Conservation (phyloP, 2,113 vertebrate genomes). For the Chionomys nivalis region DNA sequence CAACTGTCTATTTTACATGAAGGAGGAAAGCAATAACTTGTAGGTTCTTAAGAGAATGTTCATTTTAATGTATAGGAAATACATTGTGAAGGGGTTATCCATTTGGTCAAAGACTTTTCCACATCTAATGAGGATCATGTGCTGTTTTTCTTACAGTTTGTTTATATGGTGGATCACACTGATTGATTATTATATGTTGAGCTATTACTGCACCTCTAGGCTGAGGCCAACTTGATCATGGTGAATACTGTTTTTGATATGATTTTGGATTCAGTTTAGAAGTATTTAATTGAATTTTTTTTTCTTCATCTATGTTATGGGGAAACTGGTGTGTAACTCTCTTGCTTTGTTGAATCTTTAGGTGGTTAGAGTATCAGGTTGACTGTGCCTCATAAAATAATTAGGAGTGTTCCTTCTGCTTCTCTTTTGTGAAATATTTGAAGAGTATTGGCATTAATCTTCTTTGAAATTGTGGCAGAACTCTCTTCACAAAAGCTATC, state of each 20-base stretch:
- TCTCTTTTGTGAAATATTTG: neutral
- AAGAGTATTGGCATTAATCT: neutral
- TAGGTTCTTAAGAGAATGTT: conserved; percentile 23
- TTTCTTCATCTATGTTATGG: neutral
- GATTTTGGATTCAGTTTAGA: neutral
- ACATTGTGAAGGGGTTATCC: neutral
- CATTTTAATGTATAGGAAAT: neutral
- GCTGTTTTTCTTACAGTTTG: neutral
- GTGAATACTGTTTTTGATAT: neutral
- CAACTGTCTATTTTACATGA: neutral
- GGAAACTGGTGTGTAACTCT: neutral
- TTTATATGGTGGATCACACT: neutral
- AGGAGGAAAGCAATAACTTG: neutral
- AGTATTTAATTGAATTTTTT: neutral
- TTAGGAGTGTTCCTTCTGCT: neutral
- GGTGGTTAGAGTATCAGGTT: neutral
- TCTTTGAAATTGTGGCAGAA: neutral
- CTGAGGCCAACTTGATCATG: neutral
- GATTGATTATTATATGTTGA: neutral
- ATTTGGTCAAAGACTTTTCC: neutral
- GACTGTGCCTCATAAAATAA: neutral
- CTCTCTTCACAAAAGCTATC: neutral
- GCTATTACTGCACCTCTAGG: too few species aligned
- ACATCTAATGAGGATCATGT: neutral
- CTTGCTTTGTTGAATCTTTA: neutral